These are phyloP conservation scores for Ailuropoda melanoleuca DNA, from an alignment of 2,113 vertebrate species.

Conservation along the genomic window DNA sequence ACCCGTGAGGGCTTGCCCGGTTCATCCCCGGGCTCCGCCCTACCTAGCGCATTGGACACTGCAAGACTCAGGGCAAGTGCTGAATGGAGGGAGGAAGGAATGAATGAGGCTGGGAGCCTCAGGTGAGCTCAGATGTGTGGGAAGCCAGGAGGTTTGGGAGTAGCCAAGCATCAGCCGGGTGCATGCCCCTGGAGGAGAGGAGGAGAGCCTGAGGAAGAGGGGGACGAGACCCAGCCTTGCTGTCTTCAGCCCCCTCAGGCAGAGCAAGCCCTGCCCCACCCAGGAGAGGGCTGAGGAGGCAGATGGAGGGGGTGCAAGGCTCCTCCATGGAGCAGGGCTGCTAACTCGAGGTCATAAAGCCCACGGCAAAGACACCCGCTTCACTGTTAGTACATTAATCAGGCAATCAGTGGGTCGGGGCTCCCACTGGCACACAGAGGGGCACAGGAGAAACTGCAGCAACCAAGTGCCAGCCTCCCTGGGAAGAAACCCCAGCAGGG, in stretches of 20 bases:
- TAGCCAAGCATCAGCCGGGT: background rate
- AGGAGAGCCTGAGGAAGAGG: background rate
- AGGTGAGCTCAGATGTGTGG: background rate
- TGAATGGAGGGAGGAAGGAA: background rate
- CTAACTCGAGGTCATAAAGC: conserved; percentile 63
- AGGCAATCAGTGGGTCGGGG: conserved; percentile 22
- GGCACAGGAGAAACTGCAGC: background rate
- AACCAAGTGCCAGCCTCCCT: background rate
- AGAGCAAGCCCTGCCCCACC: background rate
- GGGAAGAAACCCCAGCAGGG: background rate
- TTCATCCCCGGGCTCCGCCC: background rate
- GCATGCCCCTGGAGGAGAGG: no score
- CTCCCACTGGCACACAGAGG: conserved; percentile 7
- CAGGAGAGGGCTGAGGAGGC: background rate
- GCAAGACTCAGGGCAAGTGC: background rate
- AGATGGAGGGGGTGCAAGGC: background rate
- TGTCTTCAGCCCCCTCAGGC: background rate
- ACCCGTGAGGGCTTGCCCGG: rapidly evolving
- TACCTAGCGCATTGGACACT: background rate
- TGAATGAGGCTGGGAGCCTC: background rate
- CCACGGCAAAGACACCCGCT: background rate
- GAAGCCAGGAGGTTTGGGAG: background rate
- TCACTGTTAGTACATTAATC: conserved; percentile 53
- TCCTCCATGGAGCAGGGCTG: background rate
- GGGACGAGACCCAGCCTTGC: background rate